These are phyloP conservation scores for Mormoops blainvillei DNA, from an alignment of 2,113 vertebrate species.

Conservation along the genomic window DNA sequence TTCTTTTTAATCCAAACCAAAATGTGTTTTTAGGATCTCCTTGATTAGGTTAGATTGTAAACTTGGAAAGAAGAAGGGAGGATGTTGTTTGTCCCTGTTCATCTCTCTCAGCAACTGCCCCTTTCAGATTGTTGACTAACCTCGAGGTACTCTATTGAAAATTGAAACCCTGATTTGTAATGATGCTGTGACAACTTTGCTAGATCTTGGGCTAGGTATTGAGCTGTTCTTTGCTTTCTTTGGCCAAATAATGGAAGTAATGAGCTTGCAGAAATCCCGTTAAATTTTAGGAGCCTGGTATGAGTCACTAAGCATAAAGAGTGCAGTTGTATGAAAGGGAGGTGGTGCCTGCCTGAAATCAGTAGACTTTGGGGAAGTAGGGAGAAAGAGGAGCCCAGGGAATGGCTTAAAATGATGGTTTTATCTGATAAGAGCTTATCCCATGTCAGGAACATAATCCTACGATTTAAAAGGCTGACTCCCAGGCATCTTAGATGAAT, in stretches of 20 bases:
- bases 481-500: not conserved
- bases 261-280: slow-evolving; percentile 34
- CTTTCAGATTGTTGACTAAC: not conserved
- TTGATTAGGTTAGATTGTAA: not conserved
- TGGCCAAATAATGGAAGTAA: slow-evolving; percentile 41
- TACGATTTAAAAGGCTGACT: slow-evolving; percentile 3
- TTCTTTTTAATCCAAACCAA: not conserved
- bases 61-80: not conserved
- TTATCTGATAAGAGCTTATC: not conserved
- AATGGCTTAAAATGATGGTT: slow-evolving; percentile 34
- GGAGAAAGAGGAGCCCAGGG: not conserved
- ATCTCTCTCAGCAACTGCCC: not conserved
- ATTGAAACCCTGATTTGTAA: slow-evolving; percentile 4
- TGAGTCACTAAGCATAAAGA: slow-evolving; percentile 40
- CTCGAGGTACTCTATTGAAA: not conserved
- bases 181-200: not conserved
- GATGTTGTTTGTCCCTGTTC: not conserved
- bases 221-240: slow-evolving; percentile 33
- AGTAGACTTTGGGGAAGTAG: not conserved
- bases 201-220: not conserved
- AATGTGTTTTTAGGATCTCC: not conserved
- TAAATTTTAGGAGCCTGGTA: slow-evolving; percentile 36
- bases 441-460: not conserved
- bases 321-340: slow-evolving; percentile 26
- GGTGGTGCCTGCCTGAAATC: not conserved